phyloP scores from a whole-genome alignment of 2,888 invertebrate species.

The Hecatera dysodea region DNA sequence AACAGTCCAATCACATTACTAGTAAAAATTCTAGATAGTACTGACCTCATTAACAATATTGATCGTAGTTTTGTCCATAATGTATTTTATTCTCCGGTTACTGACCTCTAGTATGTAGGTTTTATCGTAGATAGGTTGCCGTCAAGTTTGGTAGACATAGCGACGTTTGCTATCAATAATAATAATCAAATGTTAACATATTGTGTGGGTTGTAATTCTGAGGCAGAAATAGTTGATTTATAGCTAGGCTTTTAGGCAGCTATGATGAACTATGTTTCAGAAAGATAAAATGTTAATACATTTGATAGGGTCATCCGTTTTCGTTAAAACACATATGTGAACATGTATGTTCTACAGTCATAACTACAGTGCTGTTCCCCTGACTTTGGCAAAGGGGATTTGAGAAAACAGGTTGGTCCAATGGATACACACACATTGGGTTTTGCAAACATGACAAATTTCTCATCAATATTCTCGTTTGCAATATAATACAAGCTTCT shows the following conservation, averaged over 20 bases:
- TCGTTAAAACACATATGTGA: not conserved
- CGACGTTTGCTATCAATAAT: constrained; percentile 13
- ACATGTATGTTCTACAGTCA: not conserved
- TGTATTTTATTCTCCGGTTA: constrained; percentile 29
- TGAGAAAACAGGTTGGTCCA: no score
- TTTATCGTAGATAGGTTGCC: constrained; percentile 9
- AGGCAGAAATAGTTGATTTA: constrained; percentile 6
- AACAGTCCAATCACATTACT: constrained; percentile 2
- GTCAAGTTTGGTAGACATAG: not conserved
- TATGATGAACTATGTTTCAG: not conserved
- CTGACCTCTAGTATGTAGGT: constrained; percentile 23
- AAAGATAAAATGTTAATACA: not conserved
- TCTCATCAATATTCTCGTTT: no score
- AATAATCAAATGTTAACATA: constrained; percentile 15
- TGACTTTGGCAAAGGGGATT: not conserved
- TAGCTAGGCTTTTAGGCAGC: not conserved
- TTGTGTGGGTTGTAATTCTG: not conserved
- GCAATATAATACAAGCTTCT: no score
- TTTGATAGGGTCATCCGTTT: not conserved
- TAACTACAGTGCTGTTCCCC: not conserved
- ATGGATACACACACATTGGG: no score
- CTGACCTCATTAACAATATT: constrained; percentile 38
- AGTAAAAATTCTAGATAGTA: constrained; percentile 23
- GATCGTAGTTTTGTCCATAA: constrained; percentile 38
- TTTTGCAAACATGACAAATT: no score